Conservation (phyloP, 1,140 invertebrate species). For the Bombus superbus region DNA sequence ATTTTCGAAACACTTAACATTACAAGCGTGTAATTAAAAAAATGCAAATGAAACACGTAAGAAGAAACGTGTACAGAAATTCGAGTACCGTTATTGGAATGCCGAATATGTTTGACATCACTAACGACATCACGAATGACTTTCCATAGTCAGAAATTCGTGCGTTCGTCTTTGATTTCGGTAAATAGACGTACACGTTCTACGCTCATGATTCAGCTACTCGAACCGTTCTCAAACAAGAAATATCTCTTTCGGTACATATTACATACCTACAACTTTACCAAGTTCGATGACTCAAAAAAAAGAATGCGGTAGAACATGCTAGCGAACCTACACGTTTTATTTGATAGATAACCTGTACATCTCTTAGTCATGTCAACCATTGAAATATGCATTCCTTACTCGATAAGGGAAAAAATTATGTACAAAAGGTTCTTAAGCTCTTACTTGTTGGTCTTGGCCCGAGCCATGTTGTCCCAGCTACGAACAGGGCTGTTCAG, state of each 20-base stretch:
- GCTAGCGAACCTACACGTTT: neutral
- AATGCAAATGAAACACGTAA: no score
- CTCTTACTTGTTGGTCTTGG: conserved; percentile 73
- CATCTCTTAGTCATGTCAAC: neutral
- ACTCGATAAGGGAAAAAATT: neutral
- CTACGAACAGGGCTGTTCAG: conserved; percentile 67
- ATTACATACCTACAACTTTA: neutral
- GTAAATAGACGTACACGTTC: neutral
- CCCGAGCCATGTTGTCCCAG: conserved; percentile 73
- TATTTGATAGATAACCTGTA: neutral
- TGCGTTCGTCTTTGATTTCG: neutral
- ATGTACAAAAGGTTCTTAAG: conserved; percentile 28
- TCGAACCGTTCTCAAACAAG: neutral
- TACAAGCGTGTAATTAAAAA: neutral
- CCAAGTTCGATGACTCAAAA: neutral
- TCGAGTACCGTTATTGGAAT: neutral
- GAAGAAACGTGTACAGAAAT: neutral
- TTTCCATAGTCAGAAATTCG: neutral
- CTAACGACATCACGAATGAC: neutral
- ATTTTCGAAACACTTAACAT: neutral
- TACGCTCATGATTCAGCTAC: neutral
- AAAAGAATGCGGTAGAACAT: neutral
- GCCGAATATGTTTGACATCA: neutral
- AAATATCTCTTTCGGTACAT: neutral
- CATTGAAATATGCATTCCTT: conserved; percentile 11